Evolutionary conservation across 2,888 invertebrate species (phyloP), one percentile per base, ranked within the genome.

Genomic region (Megalurothrips usitatus): DNA sequence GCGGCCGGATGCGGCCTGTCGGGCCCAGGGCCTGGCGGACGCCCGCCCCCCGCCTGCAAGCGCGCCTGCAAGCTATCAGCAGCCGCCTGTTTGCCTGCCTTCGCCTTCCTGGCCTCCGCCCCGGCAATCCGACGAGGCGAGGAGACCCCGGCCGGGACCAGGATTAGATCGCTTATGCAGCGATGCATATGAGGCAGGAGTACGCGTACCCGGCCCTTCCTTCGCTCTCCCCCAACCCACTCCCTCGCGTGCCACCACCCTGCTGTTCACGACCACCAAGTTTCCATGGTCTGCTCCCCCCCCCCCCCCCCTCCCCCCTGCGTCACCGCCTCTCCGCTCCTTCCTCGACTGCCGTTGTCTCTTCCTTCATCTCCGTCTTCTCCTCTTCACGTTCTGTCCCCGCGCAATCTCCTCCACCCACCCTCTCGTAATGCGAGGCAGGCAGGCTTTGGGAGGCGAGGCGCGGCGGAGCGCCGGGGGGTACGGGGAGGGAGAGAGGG

Each of bases 151-250:
- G 68, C 68, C 68, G 68, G 26, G 23, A 17, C 23, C 26, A 23
- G 68, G 68, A 75, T 75, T 75, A 75, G 68, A 75, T 75, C 68
- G 68, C 68, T 75, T 75, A 75, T 75, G 68, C 68, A 75, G 26
- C 68, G 68, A 75, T 68, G 68, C 68, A 68, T 68, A 68, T 23
- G 68, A 75, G 68, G 23, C 68, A n/a, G n/a, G n/a, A n/a, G n/a
- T n/a, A 23, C 68, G 6, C 58, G 19, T 14, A 2, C 19, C 58
- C 23, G 68, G 23, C 68, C 68, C 68, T 23, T 9, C 23, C 68
- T 23, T 23, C n/a, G 10, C 63, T 1, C 68, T 23, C 68, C 68
- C 68, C 26, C 23, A 68, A 43, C 34, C 34, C 34, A 43, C 6
- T 43, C 34, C 34, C 6, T n/a, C n/a, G n/a, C n/a, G n/a, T n/a